Evolutionary conservation across 2,797 vertebrate species (phyloP).

Genomic region (Parotocinclus haroldoi): DNA sequence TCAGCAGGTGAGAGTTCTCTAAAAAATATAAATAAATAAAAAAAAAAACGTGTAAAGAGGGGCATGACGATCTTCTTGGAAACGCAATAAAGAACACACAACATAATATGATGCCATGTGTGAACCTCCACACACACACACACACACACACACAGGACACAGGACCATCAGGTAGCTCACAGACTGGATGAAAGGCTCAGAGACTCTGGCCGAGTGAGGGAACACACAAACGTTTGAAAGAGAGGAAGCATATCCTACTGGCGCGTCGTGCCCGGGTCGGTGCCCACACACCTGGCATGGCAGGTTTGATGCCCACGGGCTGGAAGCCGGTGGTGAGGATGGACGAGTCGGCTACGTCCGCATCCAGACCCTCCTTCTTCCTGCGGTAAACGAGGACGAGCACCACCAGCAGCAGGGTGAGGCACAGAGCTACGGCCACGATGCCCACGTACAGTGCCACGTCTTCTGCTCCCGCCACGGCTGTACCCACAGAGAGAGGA

Average conservation of each 20-base stretch:
- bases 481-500: slow-evolving; percentile 58
- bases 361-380: slow-evolving; percentile 91
- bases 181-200: slow-evolving; percentile 35
- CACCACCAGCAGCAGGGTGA: slow-evolving; percentile 87
- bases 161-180: slow-evolving; percentile 23
- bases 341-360: slow-evolving; percentile 94
- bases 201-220: slow-evolving; percentile 11
- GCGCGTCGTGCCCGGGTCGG: slow-evolving; percentile 70
- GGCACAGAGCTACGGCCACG: slow-evolving; percentile 88
- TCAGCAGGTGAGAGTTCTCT: slow-evolving; percentile 97
- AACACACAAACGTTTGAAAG: slow-evolving; percentile 55
- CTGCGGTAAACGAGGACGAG: slow-evolving; percentile 90
- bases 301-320: slow-evolving; percentile 97
- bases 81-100: no score
- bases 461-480: slow-evolving; percentile 80
- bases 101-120: no score
- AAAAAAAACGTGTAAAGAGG: slow-evolving; percentile 6
- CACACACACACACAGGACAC: neutral
- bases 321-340: slow-evolving; percentile 98
- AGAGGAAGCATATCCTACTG: slow-evolving; percentile 77
- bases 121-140: neutral
- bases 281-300: slow-evolving; percentile 90
- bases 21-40: slow-evolving; percentile 32
- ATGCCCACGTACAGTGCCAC: slow-evolving; percentile 94
- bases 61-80: neutral